Evolutionary conservation across 2,888 invertebrate genomes (phyloP), one percentile per base, ranked within the genome.

Genomic region (Cartodere bifasciata): DNA sequence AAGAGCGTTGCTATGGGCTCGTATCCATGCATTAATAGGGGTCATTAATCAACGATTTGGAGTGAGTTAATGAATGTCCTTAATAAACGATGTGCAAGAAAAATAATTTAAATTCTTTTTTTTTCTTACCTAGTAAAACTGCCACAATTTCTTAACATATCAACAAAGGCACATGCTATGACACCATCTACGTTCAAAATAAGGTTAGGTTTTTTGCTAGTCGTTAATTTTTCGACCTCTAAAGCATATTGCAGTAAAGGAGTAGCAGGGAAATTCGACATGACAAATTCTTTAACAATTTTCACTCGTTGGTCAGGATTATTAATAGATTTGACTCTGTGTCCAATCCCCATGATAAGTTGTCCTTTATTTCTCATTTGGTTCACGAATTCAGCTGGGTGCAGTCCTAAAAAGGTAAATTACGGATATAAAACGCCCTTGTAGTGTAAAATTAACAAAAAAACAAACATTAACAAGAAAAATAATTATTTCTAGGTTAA

Each of bases 111-210:
- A n/a, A n/a, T n/a, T n/a, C n/a, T n/a, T 16, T 13, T 2, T 23
- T n/a, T 13, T 22, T 28, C 32, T 23, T 40, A 85, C 85, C 75
- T 75, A 1, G 95, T 92, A 58, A 97, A 97, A 40, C 86, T 83
- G 36, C 92, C 92, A 53, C 87, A 88, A 56, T 92, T 81, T 20
- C 92, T 70, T 43, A 98, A 71, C 68, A 98, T 75, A 59, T 98
- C 98, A 13, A 98, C 97, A 65, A 98, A 95, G 10, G 91, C 80
- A 23, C 91, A 90, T 0, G 94, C 98, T 47, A 99, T 95, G 41
- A 95, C 85, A 33, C 98, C 98, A 64, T 98, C 98, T 12, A 99
- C 98, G 63, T 98, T 99, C 38, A 98, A 72, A 56, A 99, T 99
- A 34, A 98, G 72, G 67, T 99, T 98, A n/a, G 98, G 98, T 65